Conservation (phyloP, 2,113 vertebrate species). For the Myotis lucifugus region DNA sequence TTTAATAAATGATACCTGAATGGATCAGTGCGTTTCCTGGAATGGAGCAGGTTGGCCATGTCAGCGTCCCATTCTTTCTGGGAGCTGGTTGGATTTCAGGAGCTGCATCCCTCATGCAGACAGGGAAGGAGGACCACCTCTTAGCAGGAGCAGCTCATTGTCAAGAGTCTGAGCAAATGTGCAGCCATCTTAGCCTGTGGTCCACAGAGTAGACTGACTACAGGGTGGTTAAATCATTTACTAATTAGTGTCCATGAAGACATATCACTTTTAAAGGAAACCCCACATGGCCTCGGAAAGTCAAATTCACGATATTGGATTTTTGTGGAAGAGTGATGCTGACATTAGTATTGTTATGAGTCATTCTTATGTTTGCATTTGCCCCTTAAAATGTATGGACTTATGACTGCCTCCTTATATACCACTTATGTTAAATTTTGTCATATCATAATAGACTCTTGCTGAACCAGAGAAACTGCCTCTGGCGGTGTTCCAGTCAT, state of each 20-base stretch:
- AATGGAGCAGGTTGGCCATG: background rate
- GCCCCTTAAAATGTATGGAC: slow-evolving; percentile 36
- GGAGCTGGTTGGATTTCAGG: background rate
- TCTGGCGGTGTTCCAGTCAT: slow-evolving; percentile 68
- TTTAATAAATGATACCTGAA: background rate
- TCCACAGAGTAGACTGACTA: background rate
- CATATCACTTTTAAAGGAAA: background rate
- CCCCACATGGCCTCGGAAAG: background rate
- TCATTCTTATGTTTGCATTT: slow-evolving; percentile 36
- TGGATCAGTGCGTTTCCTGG: background rate
- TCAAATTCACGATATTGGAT: background rate
- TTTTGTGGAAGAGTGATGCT: background rate
- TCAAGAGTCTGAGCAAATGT: no score
- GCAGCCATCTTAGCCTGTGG: background rate
- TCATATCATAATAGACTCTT: slow-evolving; percentile 47
- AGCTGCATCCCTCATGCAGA: background rate
- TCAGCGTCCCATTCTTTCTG: background rate
- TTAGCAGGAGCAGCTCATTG: background rate
- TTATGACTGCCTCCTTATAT: background rate
- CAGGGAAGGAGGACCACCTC: accelerated
- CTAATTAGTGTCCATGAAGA: background rate
- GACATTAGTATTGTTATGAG: background rate
- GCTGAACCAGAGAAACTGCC: slow-evolving; percentile 56
- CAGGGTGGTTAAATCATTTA: background rate
- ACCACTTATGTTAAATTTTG: slow-evolving; percentile 49